phyloP scores from a whole-genome alignment of 2,113 vertebrate species.

The Rhabdomys dilectus region DNA sequence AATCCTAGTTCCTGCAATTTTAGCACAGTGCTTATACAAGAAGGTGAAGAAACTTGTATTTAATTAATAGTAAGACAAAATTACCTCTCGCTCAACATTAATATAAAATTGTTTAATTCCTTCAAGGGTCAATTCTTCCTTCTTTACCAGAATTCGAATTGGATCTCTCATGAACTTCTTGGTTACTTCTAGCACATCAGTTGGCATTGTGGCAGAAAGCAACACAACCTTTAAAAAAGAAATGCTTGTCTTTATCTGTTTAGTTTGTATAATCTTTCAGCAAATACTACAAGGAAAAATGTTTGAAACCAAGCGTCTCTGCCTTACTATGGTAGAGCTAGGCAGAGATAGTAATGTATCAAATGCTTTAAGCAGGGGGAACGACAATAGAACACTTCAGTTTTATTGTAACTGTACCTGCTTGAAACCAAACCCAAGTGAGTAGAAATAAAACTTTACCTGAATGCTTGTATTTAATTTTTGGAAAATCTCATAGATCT shows the following conservation, averaged over 20 bases:
- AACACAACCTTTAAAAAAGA: slow-evolving; percentile 92
- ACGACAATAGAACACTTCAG: slow-evolving; percentile 69
- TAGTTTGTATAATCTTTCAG: background rate
- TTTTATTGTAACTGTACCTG: slow-evolving; percentile 22
- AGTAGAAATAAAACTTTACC: slow-evolving; percentile 81
- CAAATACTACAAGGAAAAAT: background rate
- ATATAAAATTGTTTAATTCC: slow-evolving; percentile 99
- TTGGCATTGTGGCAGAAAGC: slow-evolving; percentile 98
- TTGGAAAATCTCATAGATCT: slow-evolving; percentile 99
- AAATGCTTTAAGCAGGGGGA: slow-evolving; percentile 50
- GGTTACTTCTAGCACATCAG: slow-evolving; percentile 98
- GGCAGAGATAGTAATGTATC: slow-evolving; percentile 72
- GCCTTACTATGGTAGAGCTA: slow-evolving; percentile 54
- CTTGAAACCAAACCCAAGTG: background rate
- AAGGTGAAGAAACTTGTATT: slow-evolving; percentile 72
- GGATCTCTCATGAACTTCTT: slow-evolving; percentile 99
- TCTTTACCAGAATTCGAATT: slow-evolving; percentile 98
- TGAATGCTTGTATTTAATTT: slow-evolving; percentile 98
- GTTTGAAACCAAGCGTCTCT: slow-evolving; percentile 73
- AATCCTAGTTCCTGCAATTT: slow-evolving; percentile 84
- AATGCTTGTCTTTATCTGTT: background rate
- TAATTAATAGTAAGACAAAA: background rate
- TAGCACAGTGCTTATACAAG: slow-evolving; percentile 91
- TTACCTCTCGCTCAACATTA: slow-evolving; percentile 98
- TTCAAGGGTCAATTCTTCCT: slow-evolving; percentile 98